Conservation (phyloP, 2,113 vertebrate genomes). For the Rutilus rutilus region DNA sequence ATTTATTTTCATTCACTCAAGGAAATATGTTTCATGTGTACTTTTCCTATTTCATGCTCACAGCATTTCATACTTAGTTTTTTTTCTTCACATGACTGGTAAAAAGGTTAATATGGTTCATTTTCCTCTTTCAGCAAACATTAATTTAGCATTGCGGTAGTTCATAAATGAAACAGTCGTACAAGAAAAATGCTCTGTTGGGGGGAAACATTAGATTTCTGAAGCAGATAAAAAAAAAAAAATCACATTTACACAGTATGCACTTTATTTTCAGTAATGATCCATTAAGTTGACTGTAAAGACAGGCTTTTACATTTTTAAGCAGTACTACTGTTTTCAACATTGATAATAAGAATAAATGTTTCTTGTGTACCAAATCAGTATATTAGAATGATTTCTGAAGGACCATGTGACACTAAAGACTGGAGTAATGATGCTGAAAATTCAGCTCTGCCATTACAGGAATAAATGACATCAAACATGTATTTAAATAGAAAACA, state of each 20-base stretch:
- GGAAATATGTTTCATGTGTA: constrained; percentile 44
- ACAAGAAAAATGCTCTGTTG: neutral
- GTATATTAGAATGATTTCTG: too few relatives aligned
- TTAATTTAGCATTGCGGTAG: constrained; percentile 15
- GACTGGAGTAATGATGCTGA: too few relatives aligned
- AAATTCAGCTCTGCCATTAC: too few relatives aligned
- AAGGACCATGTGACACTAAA: too few relatives aligned
- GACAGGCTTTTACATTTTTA: too few relatives aligned
- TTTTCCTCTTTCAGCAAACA: constrained; percentile 20
- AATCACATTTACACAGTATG: neutral
- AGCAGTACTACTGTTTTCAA: too few relatives aligned
- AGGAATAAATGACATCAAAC: too few relatives aligned
- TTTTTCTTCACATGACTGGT: constrained; percentile 2
- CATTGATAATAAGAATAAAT: too few relatives aligned
- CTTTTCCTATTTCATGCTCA: constrained; percentile 30
- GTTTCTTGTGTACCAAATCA: too few relatives aligned
- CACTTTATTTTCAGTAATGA: too few relatives aligned
- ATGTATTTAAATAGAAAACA: too few relatives aligned
- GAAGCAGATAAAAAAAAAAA: neutral
- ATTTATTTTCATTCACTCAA: constrained; percentile 50
- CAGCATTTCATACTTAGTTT: neutral
- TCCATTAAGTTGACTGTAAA: too few relatives aligned
- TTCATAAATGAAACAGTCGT: constrained; percentile 16
- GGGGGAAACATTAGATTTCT: constrained; percentile 28
- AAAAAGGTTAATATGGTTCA: constrained; percentile 29